Base-by-base conservation (phyloP, 1,140 invertebrate species). In the Chironomus tepperi region DNA sequence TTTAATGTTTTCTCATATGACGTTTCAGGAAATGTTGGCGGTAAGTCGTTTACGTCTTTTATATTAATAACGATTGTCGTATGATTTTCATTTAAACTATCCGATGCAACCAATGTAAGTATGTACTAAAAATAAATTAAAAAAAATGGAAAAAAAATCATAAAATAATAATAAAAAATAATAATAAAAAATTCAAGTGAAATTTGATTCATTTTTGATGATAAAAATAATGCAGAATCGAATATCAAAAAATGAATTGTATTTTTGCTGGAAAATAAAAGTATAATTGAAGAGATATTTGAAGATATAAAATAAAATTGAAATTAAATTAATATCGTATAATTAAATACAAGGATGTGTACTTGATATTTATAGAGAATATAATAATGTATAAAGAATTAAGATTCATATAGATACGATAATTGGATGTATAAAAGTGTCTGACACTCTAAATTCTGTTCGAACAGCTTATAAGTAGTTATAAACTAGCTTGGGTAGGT, bases 101-200 rank as follows among this genome's bases (percentile, higher is more conserved):
- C 93, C 74, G 92, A 94, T 70, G 92, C 92, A 78, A 93, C 91
- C 86, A 94, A 86, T 78, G 90, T 91, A 84, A 95, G 85, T 84
- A 92, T 91, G 86, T 94, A 94, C 92, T 94, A 81, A 75, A 67
- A 15, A 19, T 9, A 65, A 74, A 74, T 8, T 18, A 70, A 19
- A 70, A 67, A 67, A 67, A 47, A 47, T 47, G 2, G 47, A 1
- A 57, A 57, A 57, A 34, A 34, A 34, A 34, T 34, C 24, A 34
- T 34, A 34, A 34, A 34, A 57, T 57, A 57, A 57, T 57, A 57
- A 57, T 57, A 57, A 57, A 57, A 57, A 15, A 57, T n/a, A 57
- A 57, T 57, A 57, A 57, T 34, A 34, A 5, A 5, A 34, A 34
- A 34, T 34, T 34, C 24, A 34, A 2, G 24, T 2, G 24, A 34